Percentiles rank a stretch among this genome's conserved stretches.
These are phyloP conservation scores for Coreoperca whiteheadi DNA, from an alignment of 2,113 vertebrate genomes.

Conservation along the genomic window DNA sequence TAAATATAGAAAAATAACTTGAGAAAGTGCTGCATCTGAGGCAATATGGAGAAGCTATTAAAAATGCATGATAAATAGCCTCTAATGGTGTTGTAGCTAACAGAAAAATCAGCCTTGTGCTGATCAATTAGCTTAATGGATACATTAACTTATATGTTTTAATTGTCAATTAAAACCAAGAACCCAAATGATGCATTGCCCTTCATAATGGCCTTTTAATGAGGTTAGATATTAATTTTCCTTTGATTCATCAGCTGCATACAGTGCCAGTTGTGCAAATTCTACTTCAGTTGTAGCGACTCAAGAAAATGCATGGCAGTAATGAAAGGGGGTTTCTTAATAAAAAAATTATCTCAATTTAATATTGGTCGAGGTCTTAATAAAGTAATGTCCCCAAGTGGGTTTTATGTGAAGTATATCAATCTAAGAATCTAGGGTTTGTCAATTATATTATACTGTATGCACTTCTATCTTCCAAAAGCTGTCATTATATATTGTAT, in stretches of 20 bases:
- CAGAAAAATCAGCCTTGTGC: conserved; percentile 68
- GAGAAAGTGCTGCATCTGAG: conserved; percentile 48
- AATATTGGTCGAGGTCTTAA: conserved; percentile 48
- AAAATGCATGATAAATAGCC: conserved; percentile 71
- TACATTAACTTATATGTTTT: conserved; percentile 81
- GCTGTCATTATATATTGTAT: conserved; percentile 20
- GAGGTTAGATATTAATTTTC: conserved; percentile 75
- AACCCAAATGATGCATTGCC: conserved; percentile 81
- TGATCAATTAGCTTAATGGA: conserved; percentile 83
- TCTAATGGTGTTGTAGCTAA: conserved; percentile 70
- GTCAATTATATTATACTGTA: neutral
- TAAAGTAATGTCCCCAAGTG: conserved; percentile 16
- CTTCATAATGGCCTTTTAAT: conserved; percentile 83
- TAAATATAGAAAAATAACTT: conserved; percentile 57
- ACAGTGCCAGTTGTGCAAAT: conserved; percentile 51
- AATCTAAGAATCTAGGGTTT: conserved; percentile 1
- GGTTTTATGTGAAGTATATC: conserved; percentile 14
- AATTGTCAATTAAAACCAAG: conserved; percentile 82
- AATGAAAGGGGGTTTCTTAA: conserved; percentile 56
- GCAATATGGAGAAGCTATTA: conserved; percentile 65
- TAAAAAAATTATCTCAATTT: conserved; percentile 57
- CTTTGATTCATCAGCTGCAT: conserved; percentile 74
- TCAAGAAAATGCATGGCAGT: conserved; percentile 44
- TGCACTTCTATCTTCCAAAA: conserved; percentile 3
- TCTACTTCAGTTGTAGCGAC: conserved; percentile 48